Base-by-base conservation (phyloP, 2,797 vertebrate species). In the Girardinus metallicus region DNA sequence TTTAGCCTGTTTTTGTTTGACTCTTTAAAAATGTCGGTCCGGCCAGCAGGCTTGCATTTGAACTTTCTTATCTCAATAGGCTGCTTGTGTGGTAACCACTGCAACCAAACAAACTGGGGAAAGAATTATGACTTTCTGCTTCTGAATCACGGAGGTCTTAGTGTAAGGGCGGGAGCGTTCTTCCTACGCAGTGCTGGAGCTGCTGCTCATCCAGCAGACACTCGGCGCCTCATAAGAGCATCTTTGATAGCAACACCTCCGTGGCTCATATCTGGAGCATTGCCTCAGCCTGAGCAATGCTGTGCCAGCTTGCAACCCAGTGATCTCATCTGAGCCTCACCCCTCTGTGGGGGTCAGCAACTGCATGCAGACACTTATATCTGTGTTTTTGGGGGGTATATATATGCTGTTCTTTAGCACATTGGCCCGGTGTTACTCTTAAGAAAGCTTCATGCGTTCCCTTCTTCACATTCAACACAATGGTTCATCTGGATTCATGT, bases 271-370 rank as follows among this genome's bases (percentile, higher is more conserved):
- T 91, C 91, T 94, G 84, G 89, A 87, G 74, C 80, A 11, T 90
- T 91, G 83, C 92, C 86, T 92, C 91, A 91, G 80, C 82, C 83
- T 83, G 10, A 76, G 89, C 85, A 75, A 78, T 76, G 84, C 83
- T 16, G 41, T 72, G 92, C 89, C 92, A 92, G 87, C 88, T 71
- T 86, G 88, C 84, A 83, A 80, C 26, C 57, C 12, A 55, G 77
- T 94, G 91, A 95, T 76, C 73, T 95, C 94, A 94, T 74, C 80
- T 43, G 71, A 6, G 26, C 89, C 88, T 85, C 72, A 51, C 80
- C 82, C 78, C 64, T 57, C 46, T 23, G 34, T 64, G 70, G 49
- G 49, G 77, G 75, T 43, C 16, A 60, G 83, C 66, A 83, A 75
- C 91, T 80, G 78, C 77, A 62, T 18, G 64, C 60, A 62, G 47